Evolutionary conservation across 2,888 invertebrate species (phyloP).

Genomic region (Oeneis ivallda): DNA sequence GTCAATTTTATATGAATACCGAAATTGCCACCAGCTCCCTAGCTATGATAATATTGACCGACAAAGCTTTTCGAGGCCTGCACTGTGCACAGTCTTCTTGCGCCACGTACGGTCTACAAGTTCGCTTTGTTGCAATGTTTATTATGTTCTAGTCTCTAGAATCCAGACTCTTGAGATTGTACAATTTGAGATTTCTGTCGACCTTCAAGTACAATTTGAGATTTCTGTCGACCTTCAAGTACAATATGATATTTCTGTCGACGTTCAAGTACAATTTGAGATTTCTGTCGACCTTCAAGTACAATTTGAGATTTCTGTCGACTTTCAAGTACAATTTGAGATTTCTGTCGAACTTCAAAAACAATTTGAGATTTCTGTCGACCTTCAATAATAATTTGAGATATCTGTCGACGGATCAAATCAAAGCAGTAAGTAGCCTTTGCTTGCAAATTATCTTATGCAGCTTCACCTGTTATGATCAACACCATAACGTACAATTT

Average conservation of each 20-base stretch:
- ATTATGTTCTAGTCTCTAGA: conserved; percentile 7
- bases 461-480: not conserved
- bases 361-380: too few relatives aligned
- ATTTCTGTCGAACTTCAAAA: too few relatives aligned
- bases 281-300: too few relatives aligned
- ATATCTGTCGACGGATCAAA: not conserved
- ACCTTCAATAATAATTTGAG: not conserved
- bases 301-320: too few relatives aligned
- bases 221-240: too few relatives aligned
- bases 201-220: not conserved
- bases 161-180: conserved; percentile 1
- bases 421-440: too few relatives aligned
- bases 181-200: not conserved
- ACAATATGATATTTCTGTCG: too few relatives aligned
- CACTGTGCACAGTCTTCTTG: conserved; percentile 52
- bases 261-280: not conserved
- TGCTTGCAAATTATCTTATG: not conserved
- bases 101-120: conserved; percentile 13
- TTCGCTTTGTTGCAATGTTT: conserved; percentile 24
- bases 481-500: not conserved
- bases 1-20: too few relatives aligned
- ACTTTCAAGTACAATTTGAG: not conserved
- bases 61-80: conserved; percentile 62
- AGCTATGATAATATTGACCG: conserved; percentile 61
- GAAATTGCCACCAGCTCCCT: too few relatives aligned